These are phyloP conservation scores for Platysternon megacephalum DNA, from an alignment of 2,113 vertebrate species.

Conservation along the genomic window DNA sequence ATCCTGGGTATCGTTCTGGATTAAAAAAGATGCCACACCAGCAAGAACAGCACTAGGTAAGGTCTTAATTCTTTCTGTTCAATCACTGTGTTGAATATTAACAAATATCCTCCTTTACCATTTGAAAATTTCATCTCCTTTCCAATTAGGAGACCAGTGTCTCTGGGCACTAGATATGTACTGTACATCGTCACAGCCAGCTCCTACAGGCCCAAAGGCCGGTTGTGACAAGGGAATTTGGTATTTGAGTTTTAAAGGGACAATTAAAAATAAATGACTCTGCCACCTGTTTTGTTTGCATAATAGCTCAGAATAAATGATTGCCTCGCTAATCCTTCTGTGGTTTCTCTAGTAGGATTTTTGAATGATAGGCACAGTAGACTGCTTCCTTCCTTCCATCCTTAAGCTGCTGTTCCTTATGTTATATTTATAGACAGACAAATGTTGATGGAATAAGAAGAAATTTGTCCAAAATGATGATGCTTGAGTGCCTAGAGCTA, in stretches of 20 bases:
- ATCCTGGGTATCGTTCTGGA: constrained; percentile 99
- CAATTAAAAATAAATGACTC: constrained; percentile 45
- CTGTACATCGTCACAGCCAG: background rate
- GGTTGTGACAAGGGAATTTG: background rate
- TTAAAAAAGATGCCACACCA: constrained; percentile 97
- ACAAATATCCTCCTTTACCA: background rate
- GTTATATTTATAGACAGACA: background rate
- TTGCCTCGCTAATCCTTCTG: constrained; percentile 7
- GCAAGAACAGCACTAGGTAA: constrained; percentile 95
- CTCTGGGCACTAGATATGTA: background rate
- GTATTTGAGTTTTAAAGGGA: background rate
- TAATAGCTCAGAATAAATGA: constrained; percentile 28
- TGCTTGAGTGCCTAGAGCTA: background rate
- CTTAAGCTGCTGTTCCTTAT: background rate
- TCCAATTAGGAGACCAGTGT: background rate
- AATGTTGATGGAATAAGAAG: background rate
- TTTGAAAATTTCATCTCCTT: constrained; percentile 13
- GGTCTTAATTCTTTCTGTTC: constrained; percentile 11
- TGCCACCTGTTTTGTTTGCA: background rate
- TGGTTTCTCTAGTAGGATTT: constrained; percentile 48
- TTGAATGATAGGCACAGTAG: constrained; percentile 20
- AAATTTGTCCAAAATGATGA: constrained; percentile 1
- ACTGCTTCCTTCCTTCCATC: background rate
- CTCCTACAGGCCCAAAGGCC: background rate
- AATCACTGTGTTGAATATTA: background rate